Percentiles rank a stretch among this genome's conserved stretches.
These are phyloP conservation scores for Plusia festucae DNA, from an alignment of 2,888 invertebrate genomes.

Conservation along the genomic window DNA sequence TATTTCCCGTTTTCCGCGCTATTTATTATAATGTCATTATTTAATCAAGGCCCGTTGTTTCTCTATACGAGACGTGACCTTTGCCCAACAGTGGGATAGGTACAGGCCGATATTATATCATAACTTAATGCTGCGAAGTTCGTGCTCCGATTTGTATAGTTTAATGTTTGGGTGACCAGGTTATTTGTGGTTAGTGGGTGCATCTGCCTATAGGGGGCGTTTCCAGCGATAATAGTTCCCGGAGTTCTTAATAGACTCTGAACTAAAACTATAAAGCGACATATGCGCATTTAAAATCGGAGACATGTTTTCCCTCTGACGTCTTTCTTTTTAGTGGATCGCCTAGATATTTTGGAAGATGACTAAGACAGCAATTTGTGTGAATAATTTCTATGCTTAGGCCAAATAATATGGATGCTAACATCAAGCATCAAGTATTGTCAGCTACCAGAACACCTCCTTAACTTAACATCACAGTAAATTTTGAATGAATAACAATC, in stretches of 20 bases:
- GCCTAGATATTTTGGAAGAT: conserved; percentile 26
- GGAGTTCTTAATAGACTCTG: conserved; percentile 22
- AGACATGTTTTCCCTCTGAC: conserved; percentile 7
- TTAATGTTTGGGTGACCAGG: conserved; percentile 19
- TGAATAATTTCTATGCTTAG: no score
- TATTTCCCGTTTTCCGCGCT: conserved; percentile 69
- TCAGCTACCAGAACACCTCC: no score
- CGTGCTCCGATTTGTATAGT: conserved; percentile 22
- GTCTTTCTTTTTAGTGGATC: conserved; percentile 6
- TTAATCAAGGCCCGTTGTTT: conserved; percentile 22
- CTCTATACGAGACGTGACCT: background rate
- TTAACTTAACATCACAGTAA: no score
- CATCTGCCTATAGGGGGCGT: conserved; percentile 29
- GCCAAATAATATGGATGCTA: no score
- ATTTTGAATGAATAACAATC: no score
- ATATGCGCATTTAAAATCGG: conserved; percentile 22
- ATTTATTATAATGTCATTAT: conserved; percentile 52
- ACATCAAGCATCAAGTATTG: no score
- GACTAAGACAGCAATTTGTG: conserved; percentile 7
- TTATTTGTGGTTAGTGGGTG: conserved; percentile 5
- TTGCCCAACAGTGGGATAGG: no score
- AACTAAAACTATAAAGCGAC: conserved; percentile 32
- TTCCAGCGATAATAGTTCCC: conserved; percentile 29
- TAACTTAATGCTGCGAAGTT: conserved; percentile 34
- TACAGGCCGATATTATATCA: conserved; percentile 21